Percentiles rank a stretch among this genome's conserved stretches.
These are phyloP conservation scores for Macrotis lagotis DNA, from an alignment of 2,113 vertebrate genomes.

Conservation along the genomic window DNA sequence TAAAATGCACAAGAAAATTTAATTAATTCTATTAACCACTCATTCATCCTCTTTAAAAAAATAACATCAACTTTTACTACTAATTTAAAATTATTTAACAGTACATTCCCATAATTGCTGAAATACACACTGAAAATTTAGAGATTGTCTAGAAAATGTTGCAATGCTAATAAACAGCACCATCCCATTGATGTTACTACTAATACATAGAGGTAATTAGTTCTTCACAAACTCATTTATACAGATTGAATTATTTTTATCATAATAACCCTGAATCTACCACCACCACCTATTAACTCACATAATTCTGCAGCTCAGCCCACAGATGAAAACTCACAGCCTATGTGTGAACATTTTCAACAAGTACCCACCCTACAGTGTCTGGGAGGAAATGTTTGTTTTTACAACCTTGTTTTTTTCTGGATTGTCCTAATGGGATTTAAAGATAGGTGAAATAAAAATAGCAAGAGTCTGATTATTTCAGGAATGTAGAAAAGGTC, in stretches of 20 bases:
- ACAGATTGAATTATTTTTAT: not conserved
- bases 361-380: not conserved
- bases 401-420: not conserved
- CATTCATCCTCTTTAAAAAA: not conserved
- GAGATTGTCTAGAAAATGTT: not conserved
- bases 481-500: not conserved
- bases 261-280: not conserved
- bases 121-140: not conserved
- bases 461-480: not conserved
- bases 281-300: not conserved
- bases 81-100: not conserved
- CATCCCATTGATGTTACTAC: accelerated
- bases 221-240: not conserved
- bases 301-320: not conserved
- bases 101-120: not conserved
- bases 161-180: not conserved
- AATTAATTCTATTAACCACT: slow-evolving; percentile 18
- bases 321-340: not conserved
- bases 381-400: not conserved
- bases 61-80: not conserved
- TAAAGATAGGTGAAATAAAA: not conserved
- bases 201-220: not conserved
- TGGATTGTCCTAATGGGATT: not conserved
- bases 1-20: slow-evolving; percentile 34
- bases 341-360: not conserved